A percentile compares a stretch with the other conserved stretches of the same genome.
These are phyloP conservation scores for Heterochromis multidens DNA, from an alignment of 2,113 vertebrate genomes.

Conservation along the genomic window DNA sequence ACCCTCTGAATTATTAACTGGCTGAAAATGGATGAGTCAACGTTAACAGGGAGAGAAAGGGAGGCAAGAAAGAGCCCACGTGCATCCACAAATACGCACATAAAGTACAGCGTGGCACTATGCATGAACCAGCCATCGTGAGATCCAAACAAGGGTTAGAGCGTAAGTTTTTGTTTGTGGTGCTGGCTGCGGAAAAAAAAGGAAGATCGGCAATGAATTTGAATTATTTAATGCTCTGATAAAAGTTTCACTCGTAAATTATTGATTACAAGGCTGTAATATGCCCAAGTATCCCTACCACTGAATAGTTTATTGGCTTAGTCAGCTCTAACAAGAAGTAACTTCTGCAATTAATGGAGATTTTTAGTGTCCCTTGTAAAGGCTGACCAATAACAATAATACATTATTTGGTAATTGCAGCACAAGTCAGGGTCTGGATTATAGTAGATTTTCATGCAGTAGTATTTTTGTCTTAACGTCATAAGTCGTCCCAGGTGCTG, in stretches of 20 bases:
- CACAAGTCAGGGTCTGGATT: background rate
- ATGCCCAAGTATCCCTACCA: background rate
- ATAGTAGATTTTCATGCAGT: background rate
- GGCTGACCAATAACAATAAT: background rate
- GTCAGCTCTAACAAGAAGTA: background rate
- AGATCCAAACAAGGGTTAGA: background rate
- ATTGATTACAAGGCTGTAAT: conserved; percentile 4
- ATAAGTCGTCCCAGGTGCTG: background rate
- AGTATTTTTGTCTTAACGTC: background rate
- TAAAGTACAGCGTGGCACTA: background rate
- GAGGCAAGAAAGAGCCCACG: conserved; percentile 16
- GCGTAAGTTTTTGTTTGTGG: background rate
- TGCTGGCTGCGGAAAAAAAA: background rate
- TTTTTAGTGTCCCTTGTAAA: background rate
- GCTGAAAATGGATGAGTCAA: conserved; percentile 62
- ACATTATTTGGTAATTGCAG: too few species aligned
- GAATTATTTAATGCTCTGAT: conserved; percentile 2
- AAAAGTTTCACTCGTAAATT: conserved; percentile 11
- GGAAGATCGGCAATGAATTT: background rate
- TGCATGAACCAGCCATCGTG: background rate
- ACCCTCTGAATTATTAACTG: conserved; percentile 69
- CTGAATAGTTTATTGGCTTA: background rate
- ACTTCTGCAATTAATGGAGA: background rate
- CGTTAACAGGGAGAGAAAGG: conserved; percentile 34
- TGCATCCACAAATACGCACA: conserved; percentile 43